These are phyloP conservation scores for Peromyscus californicus DNA, from an alignment of 2,113 vertebrate species.

Conservation along the genomic window DNA sequence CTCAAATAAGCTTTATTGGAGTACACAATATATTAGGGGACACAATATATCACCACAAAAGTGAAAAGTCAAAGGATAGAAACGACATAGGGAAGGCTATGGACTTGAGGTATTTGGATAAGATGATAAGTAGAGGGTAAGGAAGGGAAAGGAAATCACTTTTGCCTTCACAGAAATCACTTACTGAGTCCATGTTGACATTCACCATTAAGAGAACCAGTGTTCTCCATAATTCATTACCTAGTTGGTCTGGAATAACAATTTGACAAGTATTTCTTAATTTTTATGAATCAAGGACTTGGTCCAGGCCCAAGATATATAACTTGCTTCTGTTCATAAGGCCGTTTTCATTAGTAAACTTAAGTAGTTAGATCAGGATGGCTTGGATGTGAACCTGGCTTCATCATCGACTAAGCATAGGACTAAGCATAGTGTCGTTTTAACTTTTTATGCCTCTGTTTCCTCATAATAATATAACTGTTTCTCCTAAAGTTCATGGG, in stretches of 20 bases:
- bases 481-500: background rate
- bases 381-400: background rate
- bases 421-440: background rate
- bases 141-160: background rate
- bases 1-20: too few relatives aligned
- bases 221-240: background rate
- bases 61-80: background rate
- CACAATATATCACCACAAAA: too few relatives aligned
- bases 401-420: background rate
- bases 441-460: background rate
- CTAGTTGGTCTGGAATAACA: background rate
- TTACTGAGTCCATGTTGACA: background rate
- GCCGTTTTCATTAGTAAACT: background rate
- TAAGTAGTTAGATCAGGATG: background rate
- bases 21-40: too few relatives aligned
- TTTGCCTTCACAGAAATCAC: background rate
- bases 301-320: background rate
- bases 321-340: background rate
- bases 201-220: background rate
- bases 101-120: background rate
- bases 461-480: background rate
- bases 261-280: background rate
- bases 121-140: background rate
- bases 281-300: background rate
- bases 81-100: accelerated